Evolutionary conservation across 2,888 invertebrate genomes (phyloP).

Genomic region (Steinernema carpocapsae): DNA sequence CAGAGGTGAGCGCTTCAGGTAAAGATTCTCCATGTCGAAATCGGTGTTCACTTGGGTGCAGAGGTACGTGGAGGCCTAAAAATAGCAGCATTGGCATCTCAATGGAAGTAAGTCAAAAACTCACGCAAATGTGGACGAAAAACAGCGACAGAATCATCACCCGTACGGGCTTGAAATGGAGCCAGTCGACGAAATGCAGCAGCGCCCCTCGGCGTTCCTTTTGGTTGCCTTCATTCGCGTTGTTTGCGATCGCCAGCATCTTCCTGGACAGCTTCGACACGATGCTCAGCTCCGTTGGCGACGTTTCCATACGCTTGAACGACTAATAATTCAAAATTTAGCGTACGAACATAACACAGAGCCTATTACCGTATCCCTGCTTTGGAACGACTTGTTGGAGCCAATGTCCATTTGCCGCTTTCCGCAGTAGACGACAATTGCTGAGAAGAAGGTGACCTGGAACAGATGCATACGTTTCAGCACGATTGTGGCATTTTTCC

Average conservation of each 20-base stretch:
- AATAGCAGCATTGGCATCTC: background rate
- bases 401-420: conserved; percentile 46
- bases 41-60: conserved; percentile 64
- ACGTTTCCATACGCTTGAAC: conserved; percentile 2
- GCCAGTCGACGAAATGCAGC: conserved; percentile 50
- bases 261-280: background rate
- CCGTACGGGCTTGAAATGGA: conserved; percentile 48
- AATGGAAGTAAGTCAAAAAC: conserved; percentile 1
- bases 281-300: background rate
- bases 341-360: background rate
- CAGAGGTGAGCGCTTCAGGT: conserved; percentile 62
- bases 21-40: conserved; percentile 67
- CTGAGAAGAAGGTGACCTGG: conserved; percentile 65
- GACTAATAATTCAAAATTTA: conserved; percentile 15
- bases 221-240: conserved; percentile 24
- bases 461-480: too few species aligned
- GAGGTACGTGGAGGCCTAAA: conserved; percentile 56
- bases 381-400: background rate
- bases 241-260: conserved; percentile 6
- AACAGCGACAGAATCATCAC: conserved; percentile 50
- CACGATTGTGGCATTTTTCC: too few species aligned
- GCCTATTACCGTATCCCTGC: conserved; percentile 12
- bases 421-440: conserved; percentile 56
- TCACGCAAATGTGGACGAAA: conserved; percentile 53
- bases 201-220: conserved; percentile 36